Conservation (phyloP, 2,113 vertebrate genomes). For the Etia nguti region DNA sequence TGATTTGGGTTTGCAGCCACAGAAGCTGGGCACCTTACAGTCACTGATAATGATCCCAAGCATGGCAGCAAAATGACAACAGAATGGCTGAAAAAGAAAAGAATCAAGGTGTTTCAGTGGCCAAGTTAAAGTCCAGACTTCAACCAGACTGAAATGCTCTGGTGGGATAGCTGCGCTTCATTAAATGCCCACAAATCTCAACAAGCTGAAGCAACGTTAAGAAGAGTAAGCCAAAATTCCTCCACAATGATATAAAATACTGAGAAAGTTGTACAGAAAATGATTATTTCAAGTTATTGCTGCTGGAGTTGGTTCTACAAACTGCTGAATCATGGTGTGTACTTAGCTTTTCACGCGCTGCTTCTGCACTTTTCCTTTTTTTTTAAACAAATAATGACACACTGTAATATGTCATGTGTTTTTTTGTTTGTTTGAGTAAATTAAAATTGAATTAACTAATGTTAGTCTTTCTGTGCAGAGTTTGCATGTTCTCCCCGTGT, state of each 20-base stretch:
- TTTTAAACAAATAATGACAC: not conserved
- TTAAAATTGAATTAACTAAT: not conserved
- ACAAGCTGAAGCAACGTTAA: not conserved
- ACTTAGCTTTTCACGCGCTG: not conserved
- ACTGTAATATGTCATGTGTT: not conserved
- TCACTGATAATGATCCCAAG: not conserved
- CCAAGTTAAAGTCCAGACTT: not conserved
- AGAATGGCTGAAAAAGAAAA: not conserved
- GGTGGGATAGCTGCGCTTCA: not conserved
- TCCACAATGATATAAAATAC: fast-evolving
- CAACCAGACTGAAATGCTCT: not conserved
- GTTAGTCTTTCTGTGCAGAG: not conserved
- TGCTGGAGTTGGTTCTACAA: not conserved
- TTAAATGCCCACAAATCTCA: not conserved
- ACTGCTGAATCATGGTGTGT: not conserved
- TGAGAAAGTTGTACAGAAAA: not conserved
- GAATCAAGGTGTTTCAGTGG: not conserved
- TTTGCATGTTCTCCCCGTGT: not conserved
- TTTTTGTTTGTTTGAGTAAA: not conserved
- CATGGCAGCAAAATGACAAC: not conserved
- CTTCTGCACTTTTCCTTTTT: not conserved
- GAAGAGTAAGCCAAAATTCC: not conserved
- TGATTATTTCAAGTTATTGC: not conserved
- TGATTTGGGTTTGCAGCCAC: not conserved
- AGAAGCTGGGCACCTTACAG: not conserved